Evolutionary conservation across 2,888 invertebrate species (phyloP).

Genomic region (Oithona nana): DNA sequence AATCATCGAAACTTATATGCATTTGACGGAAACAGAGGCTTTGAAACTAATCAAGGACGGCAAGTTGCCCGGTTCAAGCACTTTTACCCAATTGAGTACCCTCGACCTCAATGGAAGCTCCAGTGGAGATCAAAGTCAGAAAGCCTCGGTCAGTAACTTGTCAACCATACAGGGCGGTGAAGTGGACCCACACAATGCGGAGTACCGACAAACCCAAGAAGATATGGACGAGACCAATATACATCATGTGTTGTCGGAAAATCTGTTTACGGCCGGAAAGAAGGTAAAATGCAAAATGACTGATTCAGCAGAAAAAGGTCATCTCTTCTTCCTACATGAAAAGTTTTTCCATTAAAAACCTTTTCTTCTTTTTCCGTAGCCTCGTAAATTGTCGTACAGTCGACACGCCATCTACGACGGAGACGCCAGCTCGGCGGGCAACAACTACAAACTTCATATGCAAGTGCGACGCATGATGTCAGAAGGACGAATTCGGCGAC

Average conservation of each 20-base stretch:
- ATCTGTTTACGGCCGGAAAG: constrained; percentile 58
- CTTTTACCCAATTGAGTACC: neutral
- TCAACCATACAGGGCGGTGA: constrained; percentile 55
- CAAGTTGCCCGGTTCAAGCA: neutral
- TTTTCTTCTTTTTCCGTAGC: constrained; percentile 36
- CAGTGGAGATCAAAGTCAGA: constrained; percentile 36
- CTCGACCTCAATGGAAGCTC: constrained; percentile 7
- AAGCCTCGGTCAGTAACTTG: neutral
- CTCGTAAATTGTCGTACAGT: constrained; percentile 72
- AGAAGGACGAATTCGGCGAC: constrained; percentile 40
- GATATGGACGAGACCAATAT: constrained; percentile 83
- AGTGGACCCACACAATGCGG: constrained; percentile 81
- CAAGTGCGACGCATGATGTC: constrained; percentile 70
- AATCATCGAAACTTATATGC: constrained; percentile 80
- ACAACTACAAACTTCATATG: constrained; percentile 59
- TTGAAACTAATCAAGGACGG: constrained; percentile 65
- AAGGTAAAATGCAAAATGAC: constrained; percentile 23
- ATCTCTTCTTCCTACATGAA: neutral
- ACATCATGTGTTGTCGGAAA: constrained; percentile 74
- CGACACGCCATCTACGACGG: constrained; percentile 73
- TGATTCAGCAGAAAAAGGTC: neutral
- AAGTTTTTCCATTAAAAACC: constrained; percentile 16
- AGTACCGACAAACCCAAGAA: constrained; percentile 76
- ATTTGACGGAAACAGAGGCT: constrained; percentile 78
- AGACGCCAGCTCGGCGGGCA: constrained; percentile 31